Percentiles rank a stretch among this genome's conserved stretches.
phyloP scores from a whole-genome alignment of 2,113 vertebrate species.

The Blennius ocellaris region DNA sequence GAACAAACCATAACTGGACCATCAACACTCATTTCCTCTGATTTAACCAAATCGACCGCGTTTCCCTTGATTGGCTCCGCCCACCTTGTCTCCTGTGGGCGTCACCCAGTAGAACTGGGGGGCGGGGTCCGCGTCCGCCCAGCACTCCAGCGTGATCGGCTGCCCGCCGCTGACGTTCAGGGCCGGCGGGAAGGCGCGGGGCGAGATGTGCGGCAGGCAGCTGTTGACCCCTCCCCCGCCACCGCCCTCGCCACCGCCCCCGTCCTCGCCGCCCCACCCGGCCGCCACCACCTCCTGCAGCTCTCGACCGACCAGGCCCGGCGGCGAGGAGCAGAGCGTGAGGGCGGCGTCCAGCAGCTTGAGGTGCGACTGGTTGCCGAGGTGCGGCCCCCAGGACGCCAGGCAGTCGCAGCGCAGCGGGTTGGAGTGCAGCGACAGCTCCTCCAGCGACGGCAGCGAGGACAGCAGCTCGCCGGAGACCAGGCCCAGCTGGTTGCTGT shows the following conservation, averaged over 20 bases:
- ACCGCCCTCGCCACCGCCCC: conserved; percentile 79
- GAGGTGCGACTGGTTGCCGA: conserved; percentile 79
- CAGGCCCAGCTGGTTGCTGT: conserved; percentile 82
- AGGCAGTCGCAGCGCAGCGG: conserved; percentile 87
- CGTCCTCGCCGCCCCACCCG: conserved; percentile 70
- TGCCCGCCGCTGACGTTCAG: conserved; percentile 79
- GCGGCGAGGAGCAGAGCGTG: conserved; percentile 82
- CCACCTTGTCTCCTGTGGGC: conserved; percentile 84
- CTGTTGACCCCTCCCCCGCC: conserved; percentile 65
- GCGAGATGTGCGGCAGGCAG: conserved; percentile 83
- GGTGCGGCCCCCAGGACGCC: conserved; percentile 79
- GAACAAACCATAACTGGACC: not conserved
- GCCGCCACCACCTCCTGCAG: conserved; percentile 80
- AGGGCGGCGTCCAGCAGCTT: conserved; percentile 81
- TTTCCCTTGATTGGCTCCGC: not conserved
- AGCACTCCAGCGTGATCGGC: conserved; percentile 82
- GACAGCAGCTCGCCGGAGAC: conserved; percentile 71
- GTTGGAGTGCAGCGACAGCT: conserved; percentile 83
- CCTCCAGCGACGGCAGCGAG: conserved; percentile 79
- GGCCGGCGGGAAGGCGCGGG: conserved; percentile 71
- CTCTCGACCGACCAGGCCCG: conserved; percentile 75
- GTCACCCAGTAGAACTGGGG: conserved; percentile 88
- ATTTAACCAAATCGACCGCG: no score
- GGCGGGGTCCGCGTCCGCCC: conserved; percentile 83
- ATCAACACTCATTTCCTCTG: no score